Evolutionary conservation across 2,797 vertebrate genomes (phyloP).

Genomic region (Pelodytes ibericus): DNA sequence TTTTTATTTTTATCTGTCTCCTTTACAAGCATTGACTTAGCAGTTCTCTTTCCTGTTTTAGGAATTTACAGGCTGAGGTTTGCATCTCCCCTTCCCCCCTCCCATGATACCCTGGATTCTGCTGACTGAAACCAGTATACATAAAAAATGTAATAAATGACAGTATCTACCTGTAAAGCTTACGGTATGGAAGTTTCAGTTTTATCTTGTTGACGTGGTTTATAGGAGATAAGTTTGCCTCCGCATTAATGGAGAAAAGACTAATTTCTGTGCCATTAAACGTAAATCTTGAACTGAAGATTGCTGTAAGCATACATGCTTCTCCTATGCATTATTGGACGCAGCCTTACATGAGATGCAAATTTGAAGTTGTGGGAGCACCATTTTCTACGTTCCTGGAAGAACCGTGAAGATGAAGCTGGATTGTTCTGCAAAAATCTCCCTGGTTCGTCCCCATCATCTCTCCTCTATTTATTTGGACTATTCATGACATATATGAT

Average conservation of each 20-base stretch:
- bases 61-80: constrained; percentile 94
- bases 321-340: not conserved
- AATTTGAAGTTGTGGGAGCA: not conserved
- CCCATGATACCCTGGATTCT: constrained; percentile 88
- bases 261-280: constrained; percentile 14
- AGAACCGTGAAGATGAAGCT: not conserved
- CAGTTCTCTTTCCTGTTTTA: constrained; percentile 82
- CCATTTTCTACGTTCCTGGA: constrained; percentile 9
- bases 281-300: constrained; percentile 27
- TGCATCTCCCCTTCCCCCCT: constrained; percentile 83
- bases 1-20: constrained; percentile 34
- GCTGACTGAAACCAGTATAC: constrained; percentile 80
- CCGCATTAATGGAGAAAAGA: constrained; percentile 10
- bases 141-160: constrained; percentile 59
- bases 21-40: constrained; percentile 62
- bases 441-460: not conserved
- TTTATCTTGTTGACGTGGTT: constrained; percentile 64
- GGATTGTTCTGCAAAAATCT: not conserved
- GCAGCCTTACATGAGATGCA: constrained; percentile 7
- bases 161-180: constrained; percentile 74
- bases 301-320: not conserved
- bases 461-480: not conserved
- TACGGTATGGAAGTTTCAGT: constrained; percentile 73
- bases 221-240: constrained; percentile 61
- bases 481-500: not conserved